phyloP scores from a whole-genome alignment of 1,140 invertebrate genomes.

The Drosophila bocki region DNA sequence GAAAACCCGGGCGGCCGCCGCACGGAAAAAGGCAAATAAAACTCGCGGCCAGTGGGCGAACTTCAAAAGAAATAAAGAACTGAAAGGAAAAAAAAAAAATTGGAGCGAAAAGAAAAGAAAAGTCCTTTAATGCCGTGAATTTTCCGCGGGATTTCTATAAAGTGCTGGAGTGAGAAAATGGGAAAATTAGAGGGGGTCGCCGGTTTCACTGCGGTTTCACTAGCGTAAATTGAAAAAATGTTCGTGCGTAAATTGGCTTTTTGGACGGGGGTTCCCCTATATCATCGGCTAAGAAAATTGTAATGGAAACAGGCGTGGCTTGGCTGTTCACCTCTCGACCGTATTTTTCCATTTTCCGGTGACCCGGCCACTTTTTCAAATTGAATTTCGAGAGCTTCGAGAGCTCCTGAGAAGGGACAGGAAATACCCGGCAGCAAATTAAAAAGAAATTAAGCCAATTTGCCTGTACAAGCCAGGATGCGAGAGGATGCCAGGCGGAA shows the following conservation, averaged over 20 bases:
- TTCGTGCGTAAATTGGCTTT: conserved; percentile 82
- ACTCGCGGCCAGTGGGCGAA: conserved; percentile 63
- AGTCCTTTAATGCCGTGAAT: conserved; percentile 82
- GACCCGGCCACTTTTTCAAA: conserved; percentile 74
- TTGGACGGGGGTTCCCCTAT: conserved; percentile 30
- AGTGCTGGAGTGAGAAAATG: conserved; percentile 46
- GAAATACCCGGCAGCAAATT: conserved; percentile 71
- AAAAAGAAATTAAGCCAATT: conserved; percentile 84
- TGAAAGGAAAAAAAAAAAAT: conserved; percentile 15
- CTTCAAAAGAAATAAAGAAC: conserved; percentile 82
- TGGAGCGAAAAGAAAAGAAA: conserved; percentile 46
- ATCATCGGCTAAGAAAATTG: conserved; percentile 49
- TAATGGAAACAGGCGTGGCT: conserved; percentile 52
- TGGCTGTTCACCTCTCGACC: conserved; percentile 62
- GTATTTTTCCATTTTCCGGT: conserved; percentile 21
- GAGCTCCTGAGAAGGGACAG: conserved; percentile 28
- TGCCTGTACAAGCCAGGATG: conserved; percentile 51
- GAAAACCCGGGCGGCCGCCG: conserved; percentile 48
- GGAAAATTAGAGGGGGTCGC: conserved; percentile 35
- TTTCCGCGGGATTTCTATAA: conserved; percentile 79
- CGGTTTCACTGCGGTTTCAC: conserved; percentile 59
- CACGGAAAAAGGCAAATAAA: conserved; percentile 74
- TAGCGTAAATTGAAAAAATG: conserved; percentile 77
- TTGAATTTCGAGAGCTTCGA: conserved; percentile 65
- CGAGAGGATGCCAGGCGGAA: conserved; percentile 35